These are phyloP conservation scores for Coregonus ussuriensis DNA, from an alignment of 2,797 vertebrate genomes.

Conservation along the genomic window DNA sequence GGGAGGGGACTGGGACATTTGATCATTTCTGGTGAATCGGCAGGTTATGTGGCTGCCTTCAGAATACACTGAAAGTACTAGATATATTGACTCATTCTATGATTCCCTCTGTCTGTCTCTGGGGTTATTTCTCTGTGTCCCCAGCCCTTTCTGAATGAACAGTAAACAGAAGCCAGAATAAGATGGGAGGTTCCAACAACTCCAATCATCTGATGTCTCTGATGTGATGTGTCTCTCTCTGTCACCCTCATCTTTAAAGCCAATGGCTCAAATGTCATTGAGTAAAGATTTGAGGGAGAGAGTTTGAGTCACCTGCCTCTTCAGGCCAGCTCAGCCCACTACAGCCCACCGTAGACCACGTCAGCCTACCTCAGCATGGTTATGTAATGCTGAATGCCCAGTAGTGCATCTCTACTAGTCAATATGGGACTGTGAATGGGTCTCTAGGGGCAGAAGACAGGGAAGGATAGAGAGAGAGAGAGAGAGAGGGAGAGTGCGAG, in stretches of 20 bases:
- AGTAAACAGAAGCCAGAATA: background rate
- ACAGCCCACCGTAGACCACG: background rate
- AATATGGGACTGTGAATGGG: too few relatives aligned
- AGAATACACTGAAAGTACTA: background rate
- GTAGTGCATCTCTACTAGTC: background rate
- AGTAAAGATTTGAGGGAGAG: background rate
- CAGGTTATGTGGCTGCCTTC: constrained; percentile 12
- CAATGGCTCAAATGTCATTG: background rate
- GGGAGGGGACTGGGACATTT: constrained; percentile 21
- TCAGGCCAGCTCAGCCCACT: background rate
- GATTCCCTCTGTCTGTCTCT: background rate
- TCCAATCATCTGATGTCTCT: background rate
- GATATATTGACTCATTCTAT: background rate
- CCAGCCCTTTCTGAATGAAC: background rate
- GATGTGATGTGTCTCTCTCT: background rate
- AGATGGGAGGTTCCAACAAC: background rate
- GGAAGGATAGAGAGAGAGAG: too few relatives aligned
- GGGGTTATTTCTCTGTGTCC: background rate
- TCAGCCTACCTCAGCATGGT: background rate
- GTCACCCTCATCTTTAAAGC: background rate
- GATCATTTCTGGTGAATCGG: constrained; percentile 58
- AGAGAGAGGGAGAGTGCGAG: too few relatives aligned
- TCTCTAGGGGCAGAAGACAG: too few relatives aligned
- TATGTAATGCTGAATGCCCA: background rate
- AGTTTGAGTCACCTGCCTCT: background rate